Percentiles rank a stretch among this genome's conserved stretches.
These are phyloP conservation scores for Chaitophorus viminalis DNA, from an alignment of 2,888 invertebrate genomes.

Conservation along the genomic window DNA sequence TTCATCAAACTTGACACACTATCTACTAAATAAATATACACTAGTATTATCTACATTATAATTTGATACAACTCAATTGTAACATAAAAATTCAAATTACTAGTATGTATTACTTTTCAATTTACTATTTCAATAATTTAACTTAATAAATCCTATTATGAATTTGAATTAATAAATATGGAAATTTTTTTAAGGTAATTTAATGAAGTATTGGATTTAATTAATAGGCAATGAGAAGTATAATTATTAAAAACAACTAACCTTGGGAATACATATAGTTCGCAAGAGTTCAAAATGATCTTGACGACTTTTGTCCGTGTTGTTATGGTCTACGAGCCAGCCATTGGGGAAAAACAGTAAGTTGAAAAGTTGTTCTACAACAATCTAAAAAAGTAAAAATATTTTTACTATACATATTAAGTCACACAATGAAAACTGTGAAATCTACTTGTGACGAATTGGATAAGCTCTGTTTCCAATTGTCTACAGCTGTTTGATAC, in stretches of 20 bases:
- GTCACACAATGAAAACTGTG: not conserved
- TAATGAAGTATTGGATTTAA: no score
- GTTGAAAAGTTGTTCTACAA: conserved; percentile 84
- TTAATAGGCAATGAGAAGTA: no score
- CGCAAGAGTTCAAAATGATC: conserved; percentile 81
- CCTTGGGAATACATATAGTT: conserved; percentile 85
- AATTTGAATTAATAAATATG: no score
- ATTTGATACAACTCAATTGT: no score
- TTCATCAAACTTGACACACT: no score
- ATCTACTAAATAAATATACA: no score
- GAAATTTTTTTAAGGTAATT: no score
- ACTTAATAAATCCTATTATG: no score
- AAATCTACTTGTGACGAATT: conserved; percentile 53
- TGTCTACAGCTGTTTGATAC: conserved; percentile 80
- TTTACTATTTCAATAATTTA: no score
- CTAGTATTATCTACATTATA: no score
- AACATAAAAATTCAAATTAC: no score
- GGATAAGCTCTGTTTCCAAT: conserved; percentile 72
- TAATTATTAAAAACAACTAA: conserved; percentile 62
- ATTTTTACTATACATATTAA: not conserved
- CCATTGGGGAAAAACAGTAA: conserved; percentile 90
- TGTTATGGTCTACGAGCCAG: conserved; percentile 82
- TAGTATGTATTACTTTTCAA: no score
- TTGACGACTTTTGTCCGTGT: conserved; percentile 71
- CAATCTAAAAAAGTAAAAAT: conserved; percentile 70